Evolutionary conservation across 2,888 invertebrate genomes (phyloP).

Genomic region (Minunthozetes semirufus): DNA sequence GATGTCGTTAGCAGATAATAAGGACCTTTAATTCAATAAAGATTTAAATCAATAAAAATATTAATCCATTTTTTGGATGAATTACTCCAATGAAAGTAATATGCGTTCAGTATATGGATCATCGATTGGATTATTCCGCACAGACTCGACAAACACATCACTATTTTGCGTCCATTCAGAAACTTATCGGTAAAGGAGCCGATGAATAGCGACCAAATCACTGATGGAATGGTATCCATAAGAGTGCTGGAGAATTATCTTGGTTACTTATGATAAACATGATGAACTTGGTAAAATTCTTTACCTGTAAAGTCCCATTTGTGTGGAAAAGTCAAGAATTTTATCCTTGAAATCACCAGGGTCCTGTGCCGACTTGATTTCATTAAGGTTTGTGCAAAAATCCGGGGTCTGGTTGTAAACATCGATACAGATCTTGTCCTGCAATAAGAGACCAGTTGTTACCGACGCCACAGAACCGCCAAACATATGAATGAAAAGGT

Average conservation of each 20-base stretch:
- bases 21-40: neutral
- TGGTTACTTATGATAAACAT: neutral
- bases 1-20: neutral
- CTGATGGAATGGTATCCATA: neutral
- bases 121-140: neutral
- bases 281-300: too few relatives aligned
- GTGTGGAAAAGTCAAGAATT: conserved; percentile 10
- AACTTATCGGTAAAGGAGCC: conserved; percentile 15
- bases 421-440: conserved; percentile 31
- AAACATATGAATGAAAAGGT: conserved; percentile 1
- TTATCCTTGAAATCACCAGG: neutral
- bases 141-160: conserved; percentile 8
- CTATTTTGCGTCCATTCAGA: neutral
- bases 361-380: neutral
- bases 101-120: conserved; percentile 11
- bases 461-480: neutral
- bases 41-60: neutral
- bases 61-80: neutral
- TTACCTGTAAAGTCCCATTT: conserved; percentile 20
- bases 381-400: conserved; percentile 20
- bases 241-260: neutral
- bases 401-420: neutral
- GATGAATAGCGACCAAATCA: conserved; percentile 13
- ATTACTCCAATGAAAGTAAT: conserved; percentile 12
- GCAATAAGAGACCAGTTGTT: neutral